A percentile compares a stretch with the other conserved stretches of the same genome.
Evolutionary conservation across 2,888 invertebrate genomes (phyloP).

Genomic region (Agriopis leucophaearia): DNA sequence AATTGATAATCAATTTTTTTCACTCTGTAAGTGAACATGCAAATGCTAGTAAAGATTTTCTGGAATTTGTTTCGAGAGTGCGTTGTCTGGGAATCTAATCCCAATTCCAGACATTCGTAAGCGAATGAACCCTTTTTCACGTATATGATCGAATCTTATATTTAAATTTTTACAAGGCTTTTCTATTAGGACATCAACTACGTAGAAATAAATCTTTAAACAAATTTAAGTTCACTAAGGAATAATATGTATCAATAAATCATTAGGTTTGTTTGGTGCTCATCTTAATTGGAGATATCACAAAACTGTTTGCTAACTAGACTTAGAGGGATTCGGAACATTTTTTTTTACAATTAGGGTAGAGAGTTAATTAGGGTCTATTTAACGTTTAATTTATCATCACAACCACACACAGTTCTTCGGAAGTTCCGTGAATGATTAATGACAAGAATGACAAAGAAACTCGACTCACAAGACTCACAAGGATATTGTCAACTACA

Average conservation of each 20-base stretch:
- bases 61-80: constrained; percentile 12
- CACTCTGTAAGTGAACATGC: background rate
- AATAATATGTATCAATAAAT: background rate
- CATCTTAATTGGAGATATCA: too few species aligned
- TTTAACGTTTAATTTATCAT: constrained; percentile 20
- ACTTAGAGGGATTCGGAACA: background rate
- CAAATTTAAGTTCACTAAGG: background rate
- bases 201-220: too few species aligned
- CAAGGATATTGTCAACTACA: constrained; percentile 10
- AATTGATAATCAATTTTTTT: too few species aligned
- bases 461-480: constrained; percentile 37
- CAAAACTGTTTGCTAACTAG: background rate
- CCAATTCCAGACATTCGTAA: constrained; percentile 27
- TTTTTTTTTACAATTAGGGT: background rate
- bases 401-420: constrained; percentile 24
- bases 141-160: constrained; percentile 14
- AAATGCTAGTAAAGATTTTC: background rate
- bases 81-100: constrained; percentile 24
- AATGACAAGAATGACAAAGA: constrained; percentile 21
- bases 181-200: background rate
- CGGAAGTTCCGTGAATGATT: constrained; percentile 23
- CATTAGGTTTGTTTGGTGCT: too few species aligned
- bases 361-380: constrained; percentile 15
- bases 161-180: constrained; percentile 8
- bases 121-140: constrained; percentile 29